Evolutionary conservation across 2,113 vertebrate genomes (phyloP).

Genomic region (Brachypodius melanocephalos): DNA sequence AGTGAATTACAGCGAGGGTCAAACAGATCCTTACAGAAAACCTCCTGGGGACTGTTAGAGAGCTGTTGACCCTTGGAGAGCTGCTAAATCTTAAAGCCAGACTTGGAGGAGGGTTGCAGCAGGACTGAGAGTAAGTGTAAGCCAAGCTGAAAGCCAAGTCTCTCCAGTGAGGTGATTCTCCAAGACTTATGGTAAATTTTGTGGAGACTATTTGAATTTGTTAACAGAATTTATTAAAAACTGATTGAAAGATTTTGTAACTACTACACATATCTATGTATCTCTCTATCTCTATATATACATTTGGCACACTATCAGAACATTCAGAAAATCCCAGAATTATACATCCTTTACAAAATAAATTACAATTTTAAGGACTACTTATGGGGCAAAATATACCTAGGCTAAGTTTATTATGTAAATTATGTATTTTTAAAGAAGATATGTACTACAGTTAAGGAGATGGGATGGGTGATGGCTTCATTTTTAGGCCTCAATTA

Average conservation of each 20-base stretch:
- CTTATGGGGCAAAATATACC: not conserved
- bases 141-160: not conserved
- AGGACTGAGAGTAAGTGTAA: not conserved
- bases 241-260: not conserved
- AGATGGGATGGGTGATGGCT: not conserved
- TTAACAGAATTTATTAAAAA: not conserved
- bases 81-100: not conserved
- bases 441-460: not conserved
- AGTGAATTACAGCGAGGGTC: fast-evolving
- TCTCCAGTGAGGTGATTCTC: not conserved
- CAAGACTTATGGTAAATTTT: not conserved
- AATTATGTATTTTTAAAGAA: not conserved
- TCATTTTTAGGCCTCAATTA: not conserved
- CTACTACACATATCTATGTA: not conserved
- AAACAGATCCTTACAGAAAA: not conserved
- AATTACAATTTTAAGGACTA: not conserved
- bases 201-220: not conserved
- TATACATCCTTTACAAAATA: not conserved
- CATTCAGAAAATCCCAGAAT: not conserved
- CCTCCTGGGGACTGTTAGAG: not conserved
- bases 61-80: not conserved
- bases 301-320: not conserved
- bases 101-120: not conserved
- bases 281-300: not conserved
- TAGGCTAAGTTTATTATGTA: not conserved